These are phyloP conservation scores for Philereme vetulata DNA, from an alignment of 2,888 invertebrate species.

Conservation along the genomic window DNA sequence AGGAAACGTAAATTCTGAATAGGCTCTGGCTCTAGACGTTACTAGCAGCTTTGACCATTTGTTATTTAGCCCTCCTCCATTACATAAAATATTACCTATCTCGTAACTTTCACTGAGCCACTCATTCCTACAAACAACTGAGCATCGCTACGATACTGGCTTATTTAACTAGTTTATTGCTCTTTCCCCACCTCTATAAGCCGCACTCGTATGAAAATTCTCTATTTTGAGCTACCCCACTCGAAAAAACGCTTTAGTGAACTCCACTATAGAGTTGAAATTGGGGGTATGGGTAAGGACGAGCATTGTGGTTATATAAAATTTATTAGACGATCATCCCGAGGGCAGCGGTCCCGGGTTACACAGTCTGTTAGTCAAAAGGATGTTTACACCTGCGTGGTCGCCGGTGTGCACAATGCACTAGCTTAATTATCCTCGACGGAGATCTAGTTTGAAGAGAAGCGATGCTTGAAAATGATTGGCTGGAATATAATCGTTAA, in stretches of 20 bases:
- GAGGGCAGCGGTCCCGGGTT: conserved; percentile 39
- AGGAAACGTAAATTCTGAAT: conserved; percentile 9
- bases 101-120: conserved; percentile 29
- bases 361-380: conserved; percentile 59
- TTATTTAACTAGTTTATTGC: conserved; percentile 45
- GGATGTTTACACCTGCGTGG: conserved; percentile 50
- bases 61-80: conserved; percentile 11
- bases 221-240: conserved; percentile 7
- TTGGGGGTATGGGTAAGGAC: conserved; percentile 16
- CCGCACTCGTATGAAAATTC: conserved; percentile 44
- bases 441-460: conserved; percentile 37
- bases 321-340: conserved; percentile 54
- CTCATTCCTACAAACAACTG: conserved; percentile 30
- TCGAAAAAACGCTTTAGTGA: conserved; percentile 8
- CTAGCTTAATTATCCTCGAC: conserved; percentile 53
- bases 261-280: conserved; percentile 25
- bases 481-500: not conserved
- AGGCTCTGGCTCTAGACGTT: conserved; percentile 5
- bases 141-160: conserved; percentile 33
- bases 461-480: conserved; percentile 15
- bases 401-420: conserved; percentile 54
- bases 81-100: conserved; percentile 32
- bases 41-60: conserved; percentile 21
- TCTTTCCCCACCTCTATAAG: conserved; percentile 36
- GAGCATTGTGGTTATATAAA: conserved; percentile 44